Conservation (phyloP, 1,140 invertebrate genomes). For the Amphibalanus amphitrite region DNA sequence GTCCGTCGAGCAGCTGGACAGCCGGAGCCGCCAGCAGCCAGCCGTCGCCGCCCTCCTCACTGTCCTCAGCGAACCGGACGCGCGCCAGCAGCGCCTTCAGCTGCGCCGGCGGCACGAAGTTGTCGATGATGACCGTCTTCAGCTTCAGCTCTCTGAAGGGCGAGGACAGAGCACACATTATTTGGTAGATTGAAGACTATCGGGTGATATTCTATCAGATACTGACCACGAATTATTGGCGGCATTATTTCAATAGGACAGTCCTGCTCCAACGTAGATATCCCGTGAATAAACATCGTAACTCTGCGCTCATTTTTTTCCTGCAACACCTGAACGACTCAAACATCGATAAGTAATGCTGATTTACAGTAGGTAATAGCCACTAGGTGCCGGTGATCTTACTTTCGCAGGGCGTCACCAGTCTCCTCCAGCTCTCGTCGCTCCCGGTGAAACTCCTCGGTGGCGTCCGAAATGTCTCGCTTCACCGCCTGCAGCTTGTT, state of each 20-base stretch:
- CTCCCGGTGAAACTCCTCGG: slow-evolving; percentile 60
- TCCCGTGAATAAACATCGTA: too few relatives aligned
- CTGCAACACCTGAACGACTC: too few relatives aligned
- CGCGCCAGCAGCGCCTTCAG: slow-evolving; percentile 58
- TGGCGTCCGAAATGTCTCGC: slow-evolving; percentile 60
- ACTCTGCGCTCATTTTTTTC: too few relatives aligned
- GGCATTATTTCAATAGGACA: too few relatives aligned
- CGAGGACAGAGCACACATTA: too few relatives aligned
- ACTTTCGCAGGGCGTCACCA: neutral
- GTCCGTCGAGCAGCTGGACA: slow-evolving; percentile 26
- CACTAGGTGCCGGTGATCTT: too few relatives aligned
- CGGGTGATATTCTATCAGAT: too few relatives aligned
- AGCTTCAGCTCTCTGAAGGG: slow-evolving; percentile 46
- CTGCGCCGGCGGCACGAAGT: slow-evolving; percentile 87
- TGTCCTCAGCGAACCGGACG: slow-evolving; percentile 66
- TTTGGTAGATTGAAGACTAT: too few relatives aligned
- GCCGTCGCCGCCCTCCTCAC: slow-evolving; percentile 67
- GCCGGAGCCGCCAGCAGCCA: slow-evolving; percentile 41
- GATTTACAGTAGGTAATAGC: too few relatives aligned
- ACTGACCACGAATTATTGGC: too few relatives aligned
- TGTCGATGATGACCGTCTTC: slow-evolving; percentile 81
- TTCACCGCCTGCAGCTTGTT: slow-evolving; percentile 39
- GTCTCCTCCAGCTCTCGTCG: slow-evolving; percentile 53
- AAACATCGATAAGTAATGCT: too few relatives aligned
- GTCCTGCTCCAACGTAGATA: too few relatives aligned